Evolutionary conservation across 2,113 vertebrate genomes (phyloP), one percentile per base, ranked within the genome.

Genomic region (Diphyllodes magnificus): DNA sequence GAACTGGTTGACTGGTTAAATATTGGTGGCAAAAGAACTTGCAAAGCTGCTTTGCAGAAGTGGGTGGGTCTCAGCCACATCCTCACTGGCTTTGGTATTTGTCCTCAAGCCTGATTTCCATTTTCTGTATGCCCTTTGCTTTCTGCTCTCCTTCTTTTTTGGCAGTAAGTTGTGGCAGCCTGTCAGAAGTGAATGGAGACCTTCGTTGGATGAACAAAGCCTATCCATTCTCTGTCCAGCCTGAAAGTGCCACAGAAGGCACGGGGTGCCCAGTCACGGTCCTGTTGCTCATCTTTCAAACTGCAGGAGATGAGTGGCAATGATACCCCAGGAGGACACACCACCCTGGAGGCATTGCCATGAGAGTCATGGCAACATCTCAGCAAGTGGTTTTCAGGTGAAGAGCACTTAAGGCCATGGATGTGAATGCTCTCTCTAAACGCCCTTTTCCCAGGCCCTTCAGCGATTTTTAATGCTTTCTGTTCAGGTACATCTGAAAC

Each of bases 1-100:
- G 64, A 86, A 91, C 89, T 89, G 35, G 85, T 93, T 7, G 22
- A 47, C 79, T 85, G 82, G 66, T 83, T 92, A 95, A 95, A 95
- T 81, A 86, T 18, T 81, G 60, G 90, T 91, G 64, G 80, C 60
- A 60, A 82, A 69, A 39, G 51, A 91, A 92, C 87, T 91, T 76
- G 95, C 66, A 91, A 71, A 84, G 49, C 84, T 71, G 73, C 90
- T 89, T 92, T 92, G 78, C 72, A 89, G 82, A 82, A 87, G 70
- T 89, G 73, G 72, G 96, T 89, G 82, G 42, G 47, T 88, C 83
- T 66, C 5, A 5, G 60, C 69, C 73, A 71, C 21, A 3, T 94
- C 65, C 61, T 51, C 42, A 15, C 30, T 78, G 87, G 28, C 77
- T 92, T 77, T 89, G 72, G 60, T 84, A 60, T 92, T 86, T 51